A percentile compares a stretch with the other conserved stretches of the same genome.
These are phyloP conservation scores for Oncorhynchus masou DNA, from an alignment of 2,113 vertebrate species.

Conservation along the genomic window DNA sequence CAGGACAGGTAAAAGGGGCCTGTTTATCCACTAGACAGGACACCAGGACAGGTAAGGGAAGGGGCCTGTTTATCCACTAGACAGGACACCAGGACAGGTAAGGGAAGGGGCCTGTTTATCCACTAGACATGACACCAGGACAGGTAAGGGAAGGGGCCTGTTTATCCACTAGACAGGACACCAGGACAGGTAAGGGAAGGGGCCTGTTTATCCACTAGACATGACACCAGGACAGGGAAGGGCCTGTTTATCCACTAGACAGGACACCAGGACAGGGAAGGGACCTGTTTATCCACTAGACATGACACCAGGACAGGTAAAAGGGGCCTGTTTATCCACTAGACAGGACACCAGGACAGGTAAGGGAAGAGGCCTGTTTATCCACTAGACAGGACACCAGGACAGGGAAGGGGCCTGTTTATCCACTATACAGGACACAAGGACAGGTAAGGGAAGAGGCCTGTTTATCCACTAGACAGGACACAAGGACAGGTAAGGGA, in stretches of 20 bases:
- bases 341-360: not conserved
- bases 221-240: slow-evolving; percentile 29
- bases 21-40: too few species aligned
- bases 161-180: too few species aligned
- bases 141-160: too few species aligned
- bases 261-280: slow-evolving; percentile 38
- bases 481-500: slow-evolving; percentile 45
- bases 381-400: not conserved
- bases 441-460: slow-evolving; percentile 46
- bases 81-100: too few species aligned
- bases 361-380: slow-evolving; percentile 37
- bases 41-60: too few species aligned
- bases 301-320: slow-evolving; percentile 35
- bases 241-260: not conserved
- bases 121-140: too few species aligned
- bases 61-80: too few species aligned
- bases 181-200: too few species aligned
- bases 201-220: too few species aligned
- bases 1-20: too few species aligned
- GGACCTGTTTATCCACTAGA: too few species aligned
- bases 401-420: slow-evolving; percentile 40
- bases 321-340: not conserved
- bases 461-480: not conserved
- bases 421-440: not conserved
- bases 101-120: too few species aligned